These are phyloP conservation scores for Amiota minor DNA, from an alignment of 2,888 invertebrate species.

Conservation along the genomic window DNA sequence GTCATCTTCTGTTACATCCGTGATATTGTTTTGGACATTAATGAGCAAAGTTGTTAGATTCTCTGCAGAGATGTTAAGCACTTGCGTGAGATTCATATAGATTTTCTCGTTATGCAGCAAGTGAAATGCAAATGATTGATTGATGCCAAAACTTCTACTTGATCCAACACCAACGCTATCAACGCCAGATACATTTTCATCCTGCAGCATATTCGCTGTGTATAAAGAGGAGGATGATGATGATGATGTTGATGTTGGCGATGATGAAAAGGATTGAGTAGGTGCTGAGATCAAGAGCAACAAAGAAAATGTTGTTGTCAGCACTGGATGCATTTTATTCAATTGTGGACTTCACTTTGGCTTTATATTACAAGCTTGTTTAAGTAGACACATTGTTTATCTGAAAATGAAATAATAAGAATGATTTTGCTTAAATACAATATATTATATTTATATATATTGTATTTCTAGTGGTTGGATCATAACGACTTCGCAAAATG, in stretches of 20 bases:
- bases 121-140: constrained; percentile 29
- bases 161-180: not conserved
- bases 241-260: not conserved
- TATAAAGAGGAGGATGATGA: not conserved
- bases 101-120: constrained; percentile 67
- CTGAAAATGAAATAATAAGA: no score
- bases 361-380: no score
- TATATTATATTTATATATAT: no score
- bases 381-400: no score
- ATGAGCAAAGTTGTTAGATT: constrained; percentile 65
- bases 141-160: not conserved
- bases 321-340: not conserved
- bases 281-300: not conserved
- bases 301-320: not conserved
- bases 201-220: constrained; percentile 10
- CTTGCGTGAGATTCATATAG: constrained; percentile 68
- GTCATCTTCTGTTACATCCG: constrained; percentile 35
- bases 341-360: no score
- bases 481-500: no score
- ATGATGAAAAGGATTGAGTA: not conserved
- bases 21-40: constrained; percentile 42
- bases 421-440: no score
- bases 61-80: constrained; percentile 68
- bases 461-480: no score
- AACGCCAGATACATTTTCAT: not conserved